A percentile compares a stretch with the other conserved stretches of the same genome.
These are phyloP conservation scores for Protodeltote pygarga DNA, from an alignment of 2,888 invertebrate genomes.

Conservation along the genomic window DNA sequence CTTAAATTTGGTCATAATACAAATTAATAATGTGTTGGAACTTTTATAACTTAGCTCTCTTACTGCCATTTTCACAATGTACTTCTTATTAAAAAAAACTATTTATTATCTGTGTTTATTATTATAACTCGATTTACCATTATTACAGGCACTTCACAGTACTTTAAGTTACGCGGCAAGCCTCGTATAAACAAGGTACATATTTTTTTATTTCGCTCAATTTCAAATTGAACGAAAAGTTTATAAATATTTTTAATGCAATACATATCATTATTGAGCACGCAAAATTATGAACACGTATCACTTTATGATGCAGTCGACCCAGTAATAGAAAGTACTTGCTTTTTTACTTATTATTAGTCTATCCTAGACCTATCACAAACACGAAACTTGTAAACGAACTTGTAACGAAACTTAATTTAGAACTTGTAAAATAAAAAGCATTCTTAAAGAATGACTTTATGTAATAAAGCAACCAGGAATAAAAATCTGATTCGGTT, in stretches of 20 bases:
- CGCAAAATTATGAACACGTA: conserved; percentile 47
- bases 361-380: too few relatives aligned
- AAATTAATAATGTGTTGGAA: neutral
- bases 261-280: conserved; percentile 64
- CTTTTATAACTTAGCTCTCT: too few relatives aligned
- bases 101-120: conserved; percentile 2
- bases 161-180: conserved; percentile 44
- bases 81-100: neutral
- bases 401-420: too few relatives aligned
- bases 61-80: neutral
- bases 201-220: conserved; percentile 18
- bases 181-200: conserved; percentile 42
- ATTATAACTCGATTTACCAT: conserved; percentile 34
- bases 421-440: too few relatives aligned
- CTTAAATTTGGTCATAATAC: too few relatives aligned
- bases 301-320: conserved; percentile 37
- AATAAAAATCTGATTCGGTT: too few relatives aligned
- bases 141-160: conserved; percentile 43
- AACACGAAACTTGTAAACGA: too few relatives aligned
- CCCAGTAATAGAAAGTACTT: conserved; percentile 10
- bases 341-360: neutral
- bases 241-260: conserved; percentile 5
- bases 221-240: conserved; percentile 10
- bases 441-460: too few relatives aligned
- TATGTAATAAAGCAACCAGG: too few relatives aligned